phyloP scores from a whole-genome alignment of 2,888 invertebrate genomes.

The Chironomus tentans region DNA sequence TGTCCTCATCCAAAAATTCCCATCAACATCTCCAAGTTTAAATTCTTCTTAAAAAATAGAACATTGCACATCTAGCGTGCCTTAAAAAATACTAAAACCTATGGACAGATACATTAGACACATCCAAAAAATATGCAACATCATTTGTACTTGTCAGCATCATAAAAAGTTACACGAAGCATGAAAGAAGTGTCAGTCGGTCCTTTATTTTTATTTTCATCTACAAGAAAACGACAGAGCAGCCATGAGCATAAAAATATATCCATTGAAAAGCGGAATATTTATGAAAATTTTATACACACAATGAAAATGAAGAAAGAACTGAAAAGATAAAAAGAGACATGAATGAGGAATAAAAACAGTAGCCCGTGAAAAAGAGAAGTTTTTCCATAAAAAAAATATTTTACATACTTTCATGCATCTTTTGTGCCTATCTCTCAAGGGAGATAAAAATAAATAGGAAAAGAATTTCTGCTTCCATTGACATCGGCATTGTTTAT shows the following conservation, averaged over 20 bases:
- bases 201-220: slow-evolving; percentile 18
- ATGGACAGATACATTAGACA: slow-evolving; percentile 3
- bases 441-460: background rate
- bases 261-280: background rate
- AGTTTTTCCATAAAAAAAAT: background rate
- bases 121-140: slow-evolving; percentile 1
- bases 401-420: background rate
- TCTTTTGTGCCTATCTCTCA: background rate
- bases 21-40: no score
- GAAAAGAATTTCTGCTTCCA: no score
- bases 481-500: background rate
- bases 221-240: background rate
- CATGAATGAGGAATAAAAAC: background rate
- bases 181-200: slow-evolving; percentile 23
- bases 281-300: background rate
- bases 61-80: background rate
- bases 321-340: background rate
- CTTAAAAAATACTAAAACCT: background rate
- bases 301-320: background rate
- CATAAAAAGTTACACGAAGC: slow-evolving; percentile 24
- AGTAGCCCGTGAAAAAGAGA: slow-evolving; percentile 9
- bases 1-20: no score
- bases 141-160: slow-evolving; percentile 24
- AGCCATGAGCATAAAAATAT: no score
- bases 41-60: background rate